Base-by-base conservation (phyloP, 2,113 vertebrate species). In the Trichechus manatus region DNA sequence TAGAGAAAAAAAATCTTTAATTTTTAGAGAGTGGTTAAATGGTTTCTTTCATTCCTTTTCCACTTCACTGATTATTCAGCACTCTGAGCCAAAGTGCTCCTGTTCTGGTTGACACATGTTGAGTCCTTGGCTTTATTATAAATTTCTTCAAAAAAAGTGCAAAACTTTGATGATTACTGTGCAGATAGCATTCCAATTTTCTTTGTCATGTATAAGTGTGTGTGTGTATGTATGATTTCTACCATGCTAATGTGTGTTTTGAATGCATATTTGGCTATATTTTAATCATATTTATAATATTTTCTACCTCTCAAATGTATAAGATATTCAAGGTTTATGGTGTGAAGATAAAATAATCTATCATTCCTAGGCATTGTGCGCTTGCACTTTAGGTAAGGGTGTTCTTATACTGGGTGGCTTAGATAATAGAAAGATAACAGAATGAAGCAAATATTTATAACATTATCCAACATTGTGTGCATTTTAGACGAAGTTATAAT, bases 1-100 rank as follows among this genome's bases (percentile, higher is more conserved):
- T 93, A 92, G 19, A 87, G 33, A n/a, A 64, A 78, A 56, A 83
- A 50, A 56, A 63, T 17, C 7, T 64, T 86, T 63, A 64, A 25
- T n/a, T 90, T 89, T 91, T 56, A 6, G 33, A 42, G 91, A 96
- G 77, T 74, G 3, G 50, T 66, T 95, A 97, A 96, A 74, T 88
- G 25, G 10, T 17, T 88, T 91, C 22, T 91, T 96, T 94, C 64
- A 82, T 87, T 89, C 27, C 27, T 22, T 89, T 95, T 88, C 47
- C 11, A 68, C 29, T 17, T 85, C 61, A 82, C 3, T 89, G 56
- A 61, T 68, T 91, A 88, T 93, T 23, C 25, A 61, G 42, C 1
- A 53, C 2, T 36, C 47, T 23, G 39, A 66, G 19, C 8, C 61
- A 50, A 81, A 85, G 20, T 31, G 22, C 2, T 66, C 0, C 39